Evolutionary conservation across 2,888 invertebrate species (phyloP).

Genomic region (Spodoptera exigua): DNA sequence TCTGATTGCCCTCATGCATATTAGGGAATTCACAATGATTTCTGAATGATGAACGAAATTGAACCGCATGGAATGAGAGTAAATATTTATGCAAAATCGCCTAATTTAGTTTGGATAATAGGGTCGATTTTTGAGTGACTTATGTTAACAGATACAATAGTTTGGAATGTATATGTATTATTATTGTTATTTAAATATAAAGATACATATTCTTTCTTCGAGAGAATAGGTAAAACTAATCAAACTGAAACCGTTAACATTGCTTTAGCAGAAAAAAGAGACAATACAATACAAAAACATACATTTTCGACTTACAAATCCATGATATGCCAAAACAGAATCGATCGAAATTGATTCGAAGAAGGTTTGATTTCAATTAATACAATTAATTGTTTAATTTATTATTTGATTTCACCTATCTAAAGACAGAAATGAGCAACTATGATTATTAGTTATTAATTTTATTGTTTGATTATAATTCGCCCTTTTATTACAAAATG

Average conservation of each 20-base stretch:
- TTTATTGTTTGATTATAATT: no score
- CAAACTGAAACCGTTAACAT: no score
- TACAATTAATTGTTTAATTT: neutral
- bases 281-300: no score
- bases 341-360: neutral
- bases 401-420: neutral
- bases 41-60: conserved; percentile 37
- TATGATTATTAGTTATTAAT: no score
- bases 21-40: conserved; percentile 39
- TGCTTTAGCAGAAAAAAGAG: no score
- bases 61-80: conserved; percentile 29
- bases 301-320: no score
- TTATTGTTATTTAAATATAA: no score
- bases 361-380: neutral
- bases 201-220: no score
- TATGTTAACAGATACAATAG: no score
- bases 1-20: conserved; percentile 49
- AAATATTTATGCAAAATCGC: conserved; percentile 22
- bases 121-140: conserved; percentile 18
- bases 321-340: neutral
- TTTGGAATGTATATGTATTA: no score
- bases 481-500: no score
- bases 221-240: no score
- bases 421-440: neutral
- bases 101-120: conserved; percentile 35